Evolutionary conservation across 2,797 vertebrate genomes (phyloP).

Genomic region (Mormyrops attenuatus): DNA sequence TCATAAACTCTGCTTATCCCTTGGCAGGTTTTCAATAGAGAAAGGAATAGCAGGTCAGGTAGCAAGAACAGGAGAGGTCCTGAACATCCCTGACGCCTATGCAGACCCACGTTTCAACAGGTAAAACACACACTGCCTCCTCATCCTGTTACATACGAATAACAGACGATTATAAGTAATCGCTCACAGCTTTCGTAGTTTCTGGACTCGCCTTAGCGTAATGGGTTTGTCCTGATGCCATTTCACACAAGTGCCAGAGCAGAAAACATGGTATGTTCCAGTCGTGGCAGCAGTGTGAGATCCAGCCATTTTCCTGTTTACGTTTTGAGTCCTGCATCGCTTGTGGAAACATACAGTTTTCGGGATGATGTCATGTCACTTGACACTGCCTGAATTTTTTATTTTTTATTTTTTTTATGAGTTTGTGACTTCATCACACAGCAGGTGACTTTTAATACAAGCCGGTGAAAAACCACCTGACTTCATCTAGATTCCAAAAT

Average conservation of each 20-base stretch:
- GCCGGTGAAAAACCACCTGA: background rate
- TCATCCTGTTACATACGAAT: background rate
- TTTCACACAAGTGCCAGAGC: background rate
- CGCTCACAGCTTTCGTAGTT: background rate
- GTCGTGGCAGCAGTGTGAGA: background rate
- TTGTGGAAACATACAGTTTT: background rate
- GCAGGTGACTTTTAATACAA: background rate
- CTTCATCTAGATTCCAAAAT: background rate
- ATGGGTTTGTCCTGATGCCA: background rate
- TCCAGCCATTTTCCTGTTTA: background rate
- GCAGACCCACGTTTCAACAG: constrained; percentile 98
- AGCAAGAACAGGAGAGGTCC: constrained; percentile 91
- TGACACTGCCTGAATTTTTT: background rate
- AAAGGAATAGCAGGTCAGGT: constrained; percentile 98
- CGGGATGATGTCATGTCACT: background rate
- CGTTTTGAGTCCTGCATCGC: background rate
- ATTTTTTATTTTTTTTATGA: background rate
- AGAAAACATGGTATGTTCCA: background rate
- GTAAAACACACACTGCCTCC: constrained; percentile 48
- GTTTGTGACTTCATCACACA: background rate
- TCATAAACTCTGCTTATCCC: background rate
- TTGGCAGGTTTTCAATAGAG: constrained; percentile 87
- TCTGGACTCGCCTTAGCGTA: background rate
- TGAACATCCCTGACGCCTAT: constrained; percentile 98
- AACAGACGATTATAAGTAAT: background rate